Percentiles rank a stretch among this genome's conserved stretches.
These are phyloP conservation scores for Stylophora pistillata DNA, from an alignment of 64 coral and sea anemone genomes.

Conservation along the genomic window DNA sequence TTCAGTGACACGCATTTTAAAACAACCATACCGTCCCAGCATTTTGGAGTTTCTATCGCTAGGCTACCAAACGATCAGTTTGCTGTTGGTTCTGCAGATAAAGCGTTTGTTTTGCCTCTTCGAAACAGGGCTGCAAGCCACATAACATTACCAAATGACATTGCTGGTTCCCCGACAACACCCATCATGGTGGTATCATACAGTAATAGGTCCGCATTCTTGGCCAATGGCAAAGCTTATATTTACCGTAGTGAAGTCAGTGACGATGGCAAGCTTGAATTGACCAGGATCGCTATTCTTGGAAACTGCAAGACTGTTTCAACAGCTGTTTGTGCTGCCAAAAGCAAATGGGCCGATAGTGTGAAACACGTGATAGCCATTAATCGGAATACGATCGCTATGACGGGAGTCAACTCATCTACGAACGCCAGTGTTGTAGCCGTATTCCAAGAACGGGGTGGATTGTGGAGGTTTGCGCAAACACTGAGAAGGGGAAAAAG, in stretches of 20 bases:
- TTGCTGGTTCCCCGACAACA: background rate
- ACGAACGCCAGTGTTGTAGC: conserved; percentile 59
- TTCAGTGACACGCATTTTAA: conserved; percentile 56
- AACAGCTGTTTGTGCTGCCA: conserved; percentile 5
- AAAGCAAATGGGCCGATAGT: conserved; percentile 50
- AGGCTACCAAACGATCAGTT: conserved; percentile 10
- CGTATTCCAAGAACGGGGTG: conserved; percentile 55
- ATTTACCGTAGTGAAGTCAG: background rate
- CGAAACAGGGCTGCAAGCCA: conserved; percentile 20
- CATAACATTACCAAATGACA: background rate
- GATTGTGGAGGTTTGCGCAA: conserved; percentile 48
- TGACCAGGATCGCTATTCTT: background rate
- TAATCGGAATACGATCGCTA: conserved; percentile 39
- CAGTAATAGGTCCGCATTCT: background rate
- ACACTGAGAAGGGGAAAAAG: conserved; percentile 27
- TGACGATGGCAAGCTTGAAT: background rate
- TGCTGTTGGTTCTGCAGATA: conserved; percentile 25
- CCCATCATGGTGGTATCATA: background rate
- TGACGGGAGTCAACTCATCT: conserved; percentile 41
- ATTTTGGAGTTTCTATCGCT: conserved; percentile 46
- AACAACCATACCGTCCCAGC: conserved; percentile 28
- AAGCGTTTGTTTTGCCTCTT: conserved; percentile 22
- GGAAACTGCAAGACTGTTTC: conserved; percentile 21
- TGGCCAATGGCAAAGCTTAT: background rate
- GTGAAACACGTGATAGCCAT: conserved; percentile 41